Evolutionary conservation across 2,113 vertebrate genomes (phyloP).

Genomic region (Pogona vitticeps): DNA sequence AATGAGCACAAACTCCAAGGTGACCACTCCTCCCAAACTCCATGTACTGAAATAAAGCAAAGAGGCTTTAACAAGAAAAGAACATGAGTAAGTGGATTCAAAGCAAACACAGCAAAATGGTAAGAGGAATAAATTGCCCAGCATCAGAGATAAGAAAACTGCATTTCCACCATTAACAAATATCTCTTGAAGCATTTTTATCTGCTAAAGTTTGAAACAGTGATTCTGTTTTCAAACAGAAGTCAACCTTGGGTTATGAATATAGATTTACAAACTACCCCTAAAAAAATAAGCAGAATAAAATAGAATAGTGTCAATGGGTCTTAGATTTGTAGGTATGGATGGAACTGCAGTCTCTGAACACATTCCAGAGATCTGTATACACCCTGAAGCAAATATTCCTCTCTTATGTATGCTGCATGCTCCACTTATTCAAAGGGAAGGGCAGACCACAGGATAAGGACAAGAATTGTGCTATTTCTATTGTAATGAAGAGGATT

Average conservation of each 20-base stretch:
- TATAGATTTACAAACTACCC: not conserved
- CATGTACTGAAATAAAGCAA: constrained; percentile 96
- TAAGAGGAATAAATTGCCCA: constrained; percentile 35
- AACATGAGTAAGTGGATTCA: constrained; percentile 51
- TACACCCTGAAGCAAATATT: not conserved
- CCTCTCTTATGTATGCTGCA: not conserved
- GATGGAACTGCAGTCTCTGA: not conserved
- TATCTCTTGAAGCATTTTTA: not conserved
- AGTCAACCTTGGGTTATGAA: not conserved
- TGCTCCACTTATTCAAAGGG: not conserved
- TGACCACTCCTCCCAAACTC: constrained; percentile 99
- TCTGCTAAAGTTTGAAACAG: not conserved
- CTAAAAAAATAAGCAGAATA: not conserved
- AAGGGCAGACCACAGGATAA: not conserved
- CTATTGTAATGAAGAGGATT: not conserved
- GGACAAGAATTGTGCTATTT: not conserved
- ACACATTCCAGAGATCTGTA: not conserved
- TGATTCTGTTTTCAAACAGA: not conserved
- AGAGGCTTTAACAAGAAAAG: constrained; percentile 78
- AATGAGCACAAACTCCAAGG: constrained; percentile 99
- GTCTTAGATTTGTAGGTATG: not conserved
- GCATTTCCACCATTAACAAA: not conserved
- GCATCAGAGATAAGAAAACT: not conserved
- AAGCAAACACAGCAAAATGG: constrained; percentile 39
- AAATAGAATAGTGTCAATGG: not conserved